Evolutionary conservation across 2,113 vertebrate species (phyloP).

Genomic region (Lipotes vexillifer): DNA sequence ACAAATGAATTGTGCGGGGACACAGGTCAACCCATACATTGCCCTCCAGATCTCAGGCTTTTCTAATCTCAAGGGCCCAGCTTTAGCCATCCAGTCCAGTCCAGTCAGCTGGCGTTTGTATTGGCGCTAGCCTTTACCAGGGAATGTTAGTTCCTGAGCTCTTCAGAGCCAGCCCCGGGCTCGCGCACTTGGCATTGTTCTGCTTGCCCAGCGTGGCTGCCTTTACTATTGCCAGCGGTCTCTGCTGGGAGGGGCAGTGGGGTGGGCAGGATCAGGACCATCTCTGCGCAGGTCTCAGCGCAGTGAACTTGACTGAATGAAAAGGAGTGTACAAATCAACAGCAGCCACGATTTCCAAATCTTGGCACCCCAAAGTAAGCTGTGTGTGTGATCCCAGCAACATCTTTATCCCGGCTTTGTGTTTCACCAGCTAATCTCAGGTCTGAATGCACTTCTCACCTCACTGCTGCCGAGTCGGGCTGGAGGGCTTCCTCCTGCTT

Average conservation of each 20-base stretch:
- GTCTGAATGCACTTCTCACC: neutral
- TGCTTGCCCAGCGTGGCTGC: neutral
- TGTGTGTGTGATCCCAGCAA: too few species aligned
- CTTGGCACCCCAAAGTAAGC: neutral
- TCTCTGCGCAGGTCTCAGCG: neutral
- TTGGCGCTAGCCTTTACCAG: neutral
- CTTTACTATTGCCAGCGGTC: neutral
- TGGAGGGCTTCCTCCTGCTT: neutral
- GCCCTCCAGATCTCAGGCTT: neutral
- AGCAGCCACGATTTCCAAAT: neutral
- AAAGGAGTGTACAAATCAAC: neutral
- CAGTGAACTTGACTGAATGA: neutral
- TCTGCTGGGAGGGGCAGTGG: neutral
- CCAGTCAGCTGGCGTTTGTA: neutral
- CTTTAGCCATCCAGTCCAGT: neutral
- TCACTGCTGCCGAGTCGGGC: accelerated
- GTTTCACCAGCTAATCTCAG: neutral
- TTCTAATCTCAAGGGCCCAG: neutral
- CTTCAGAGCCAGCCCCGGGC: neutral
- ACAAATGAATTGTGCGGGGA: neutral
- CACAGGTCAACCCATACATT: neutral
- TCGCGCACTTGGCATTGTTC: neutral
- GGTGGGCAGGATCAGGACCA: neutral
- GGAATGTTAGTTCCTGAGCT: neutral
- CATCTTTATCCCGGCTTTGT: neutral